These are phyloP conservation scores for Drosophila pseudotalamancana DNA, from an alignment of 2,888 invertebrate species.

Conservation along the genomic window DNA sequence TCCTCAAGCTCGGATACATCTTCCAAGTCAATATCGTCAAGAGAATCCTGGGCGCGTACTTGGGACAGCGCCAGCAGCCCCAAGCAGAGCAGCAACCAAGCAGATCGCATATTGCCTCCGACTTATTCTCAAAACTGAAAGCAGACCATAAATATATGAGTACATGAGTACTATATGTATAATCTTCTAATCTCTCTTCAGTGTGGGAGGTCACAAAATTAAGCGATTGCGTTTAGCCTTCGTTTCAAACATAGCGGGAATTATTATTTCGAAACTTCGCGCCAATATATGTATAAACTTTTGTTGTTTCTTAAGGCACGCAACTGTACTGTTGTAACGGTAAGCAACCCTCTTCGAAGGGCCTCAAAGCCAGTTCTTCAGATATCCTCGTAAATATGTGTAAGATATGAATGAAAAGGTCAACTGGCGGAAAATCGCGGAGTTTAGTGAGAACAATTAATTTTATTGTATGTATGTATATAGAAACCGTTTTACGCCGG, in stretches of 20 bases:
- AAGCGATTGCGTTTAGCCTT: constrained; percentile 24
- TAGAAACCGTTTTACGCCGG: no score
- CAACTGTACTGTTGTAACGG: constrained; percentile 48
- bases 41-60: constrained; percentile 61
- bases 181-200: constrained; percentile 15
- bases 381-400: constrained; percentile 27
- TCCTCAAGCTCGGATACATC: constrained; percentile 75
- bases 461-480: no score
- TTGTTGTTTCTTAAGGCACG: not conserved
- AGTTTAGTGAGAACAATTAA: constrained; percentile 42
- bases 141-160: not conserved
- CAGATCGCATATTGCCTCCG: constrained; percentile 50
- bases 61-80: constrained; percentile 68
- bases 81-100: constrained; percentile 72
- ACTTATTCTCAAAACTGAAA: constrained; percentile 10
- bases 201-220: constrained; percentile 7
- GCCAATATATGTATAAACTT: not conserved
- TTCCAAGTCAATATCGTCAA: constrained; percentile 50
- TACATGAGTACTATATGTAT: not conserved
- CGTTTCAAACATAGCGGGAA: not conserved
- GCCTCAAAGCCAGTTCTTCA: constrained; percentile 15
- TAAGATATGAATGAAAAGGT: constrained; percentile 50
- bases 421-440: constrained; percentile 26
- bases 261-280: constrained; percentile 4
- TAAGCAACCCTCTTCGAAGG: constrained; percentile 43